Evolutionary conservation across 1,140 invertebrate species (phyloP), one percentile per base, ranked within the genome.

Genomic region (Euwallacea fornicatus): DNA sequence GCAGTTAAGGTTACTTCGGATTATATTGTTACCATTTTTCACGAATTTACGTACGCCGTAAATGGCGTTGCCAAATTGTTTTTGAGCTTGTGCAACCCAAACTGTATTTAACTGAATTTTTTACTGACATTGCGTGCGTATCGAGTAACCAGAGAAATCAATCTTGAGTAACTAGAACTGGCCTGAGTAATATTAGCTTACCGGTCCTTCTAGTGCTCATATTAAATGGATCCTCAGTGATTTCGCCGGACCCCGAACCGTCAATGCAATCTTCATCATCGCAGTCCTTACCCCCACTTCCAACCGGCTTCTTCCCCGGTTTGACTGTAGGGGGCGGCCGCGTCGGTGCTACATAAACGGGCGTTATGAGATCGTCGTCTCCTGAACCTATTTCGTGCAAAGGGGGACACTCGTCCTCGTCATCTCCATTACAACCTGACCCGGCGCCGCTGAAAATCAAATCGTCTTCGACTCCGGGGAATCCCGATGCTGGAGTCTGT

Each of bases 361-460:
- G 94, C 0, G 94, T 97, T 62, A 97, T 95, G 11, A 97, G 85
- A 79, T 96, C 93, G 80, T 95, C 93, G 77, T 92, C 92, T 58
- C 92, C 92, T 62, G 91, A 90, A 46, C 90, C 91, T 11, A 89
- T 87, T 75, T 94, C 92, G 60, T 91, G 92, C 47, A 91, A 85
- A 7, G 93, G 92, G 42, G 91, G 92, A 76, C 93, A 95, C 79
- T 94, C 91, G 75, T 92, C 91, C 79, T 96, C 94, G 76, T 91
- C 89, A 78, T 93, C 92, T 71, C 91, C 89, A 42, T 91, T 87
- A 80, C 93, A 96, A 0, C 93, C 93, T 11, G 93, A 94, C 9
- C 94, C 93, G 7, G 93, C 93, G 15, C 93, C 93, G 6, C 93
- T 95, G 81, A 93, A 95, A 67, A 96, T 92, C 42, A 95, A 82